A percentile compares a stretch with the other conserved stretches of the same genome.
These are phyloP conservation scores for Thelaira solivaga DNA, from an alignment of 2,888 invertebrate genomes.

Conservation along the genomic window DNA sequence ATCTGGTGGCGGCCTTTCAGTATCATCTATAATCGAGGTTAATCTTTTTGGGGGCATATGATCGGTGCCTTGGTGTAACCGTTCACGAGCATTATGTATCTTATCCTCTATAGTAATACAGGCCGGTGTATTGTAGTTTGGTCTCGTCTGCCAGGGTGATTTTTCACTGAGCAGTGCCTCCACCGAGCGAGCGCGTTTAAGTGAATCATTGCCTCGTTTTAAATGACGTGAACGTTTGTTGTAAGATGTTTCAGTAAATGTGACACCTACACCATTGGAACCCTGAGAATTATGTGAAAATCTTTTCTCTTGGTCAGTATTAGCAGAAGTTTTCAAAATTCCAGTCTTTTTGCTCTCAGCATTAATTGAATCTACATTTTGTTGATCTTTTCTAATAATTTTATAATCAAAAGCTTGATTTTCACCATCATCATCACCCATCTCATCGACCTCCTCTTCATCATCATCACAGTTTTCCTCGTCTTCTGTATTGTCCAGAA, in stretches of 20 bases:
- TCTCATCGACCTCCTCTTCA: constrained; percentile 67
- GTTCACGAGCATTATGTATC: constrained; percentile 76
- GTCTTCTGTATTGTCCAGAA: constrained; percentile 83
- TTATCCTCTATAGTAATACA: constrained; percentile 76
- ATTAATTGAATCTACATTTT: not conserved
- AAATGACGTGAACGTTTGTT: constrained; percentile 74
- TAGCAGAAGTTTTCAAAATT: constrained; percentile 49
- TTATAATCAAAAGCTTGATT: constrained; percentile 15
- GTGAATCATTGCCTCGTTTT: constrained; percentile 81
- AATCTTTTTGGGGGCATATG: constrained; percentile 79
- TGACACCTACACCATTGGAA: constrained; percentile 56
- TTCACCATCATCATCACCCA: constrained; percentile 47
- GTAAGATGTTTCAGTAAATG: constrained; percentile 47
- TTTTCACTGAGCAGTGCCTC: constrained; percentile 87
- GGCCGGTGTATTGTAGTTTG: constrained; percentile 18
- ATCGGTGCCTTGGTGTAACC: constrained; percentile 76
- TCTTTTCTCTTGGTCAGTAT: constrained; percentile 43
- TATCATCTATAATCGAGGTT: constrained; percentile 82
- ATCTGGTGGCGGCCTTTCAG: constrained; percentile 91
- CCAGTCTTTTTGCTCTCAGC: constrained; percentile 35
- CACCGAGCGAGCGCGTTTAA: constrained; percentile 91
- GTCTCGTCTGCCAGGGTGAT: constrained; percentile 70
- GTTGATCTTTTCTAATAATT: not conserved
- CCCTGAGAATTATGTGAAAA: constrained; percentile 47
- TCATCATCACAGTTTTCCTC: constrained; percentile 69